Evolutionary conservation across 2,888 invertebrate species (phyloP).

Genomic region (Vannuccia rotundouncinata): DNA sequence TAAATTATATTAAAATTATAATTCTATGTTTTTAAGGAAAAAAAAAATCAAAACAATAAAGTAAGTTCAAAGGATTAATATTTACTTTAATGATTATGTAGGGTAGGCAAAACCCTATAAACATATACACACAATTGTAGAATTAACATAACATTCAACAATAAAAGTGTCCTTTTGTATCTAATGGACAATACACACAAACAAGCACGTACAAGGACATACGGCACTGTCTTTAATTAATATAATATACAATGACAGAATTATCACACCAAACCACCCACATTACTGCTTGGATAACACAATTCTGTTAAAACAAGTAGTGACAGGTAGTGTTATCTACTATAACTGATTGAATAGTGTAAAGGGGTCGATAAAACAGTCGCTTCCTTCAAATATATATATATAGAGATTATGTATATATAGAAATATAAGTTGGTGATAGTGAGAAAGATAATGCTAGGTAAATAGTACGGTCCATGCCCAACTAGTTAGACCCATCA

Average conservation of each 20-base stretch:
- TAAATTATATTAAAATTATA: no score
- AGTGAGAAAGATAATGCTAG: not conserved
- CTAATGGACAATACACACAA: not conserved
- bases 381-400: not conserved
- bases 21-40: no score
- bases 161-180: not conserved
- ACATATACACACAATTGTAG: conserved; percentile 26
- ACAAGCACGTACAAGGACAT: not conserved
- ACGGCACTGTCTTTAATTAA: conserved; percentile 4
- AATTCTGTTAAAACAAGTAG: not conserved
- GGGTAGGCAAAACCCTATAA: conserved; percentile 14
- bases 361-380: conserved; percentile 18
- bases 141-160: conserved; percentile 23
- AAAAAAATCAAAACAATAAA: not conserved
- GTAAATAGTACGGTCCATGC: not conserved
- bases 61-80: not conserved
- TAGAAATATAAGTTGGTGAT: not conserved
- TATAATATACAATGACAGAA: conserved; percentile 23
- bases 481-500: no score
- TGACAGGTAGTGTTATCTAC: not conserved
- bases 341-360: not conserved
- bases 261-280: conserved; percentile 4
- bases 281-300: not conserved
- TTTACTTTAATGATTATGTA: conserved; percentile 19
- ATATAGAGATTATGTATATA: not conserved